Evolutionary conservation across 2,797 vertebrate species (phyloP).

Genomic region (Chelidonichthys spinosus): DNA sequence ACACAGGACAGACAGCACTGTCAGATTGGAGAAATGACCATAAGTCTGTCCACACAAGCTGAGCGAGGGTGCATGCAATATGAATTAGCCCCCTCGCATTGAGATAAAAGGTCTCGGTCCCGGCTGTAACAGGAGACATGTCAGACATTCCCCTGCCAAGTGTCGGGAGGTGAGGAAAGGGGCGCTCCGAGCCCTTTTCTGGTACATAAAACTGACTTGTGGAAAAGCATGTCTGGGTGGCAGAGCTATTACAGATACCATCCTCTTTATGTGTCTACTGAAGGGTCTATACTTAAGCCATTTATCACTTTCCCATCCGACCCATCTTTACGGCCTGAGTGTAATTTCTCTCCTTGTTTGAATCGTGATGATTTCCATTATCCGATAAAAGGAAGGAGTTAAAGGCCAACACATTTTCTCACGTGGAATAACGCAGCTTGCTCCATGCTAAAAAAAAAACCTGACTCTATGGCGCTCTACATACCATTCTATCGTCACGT

Average conservation of each 20-base stretch:
- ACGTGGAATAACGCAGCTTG: too few relatives aligned
- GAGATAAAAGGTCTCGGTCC: constrained; percentile 73
- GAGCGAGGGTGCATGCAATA: constrained; percentile 70
- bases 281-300: constrained; percentile 36
- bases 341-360: constrained; percentile 27
- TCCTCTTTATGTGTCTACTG: constrained; percentile 57
- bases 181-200: constrained; percentile 25
- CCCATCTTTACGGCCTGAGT: constrained; percentile 31
- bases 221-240: constrained; percentile 70
- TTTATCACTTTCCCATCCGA: constrained; percentile 42
- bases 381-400: constrained; percentile 24
- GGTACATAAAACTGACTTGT: constrained; percentile 69
- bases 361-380: constrained; percentile 32
- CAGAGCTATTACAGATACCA: constrained; percentile 59
- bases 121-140: constrained; percentile 79
- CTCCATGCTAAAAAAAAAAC: too few relatives aligned
- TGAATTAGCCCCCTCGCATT: constrained; percentile 66
- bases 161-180: constrained; percentile 48
- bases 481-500: too few relatives aligned
- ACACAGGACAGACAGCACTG: constrained; percentile 37
- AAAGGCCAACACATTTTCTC: neutral
- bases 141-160: constrained; percentile 70
- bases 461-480: too few relatives aligned
- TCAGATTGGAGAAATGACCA: constrained; percentile 38
- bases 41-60: constrained; percentile 65